Evolutionary conservation across 2,113 vertebrate species (phyloP).

Genomic region (Stomatorhinus ivindoensis): DNA sequence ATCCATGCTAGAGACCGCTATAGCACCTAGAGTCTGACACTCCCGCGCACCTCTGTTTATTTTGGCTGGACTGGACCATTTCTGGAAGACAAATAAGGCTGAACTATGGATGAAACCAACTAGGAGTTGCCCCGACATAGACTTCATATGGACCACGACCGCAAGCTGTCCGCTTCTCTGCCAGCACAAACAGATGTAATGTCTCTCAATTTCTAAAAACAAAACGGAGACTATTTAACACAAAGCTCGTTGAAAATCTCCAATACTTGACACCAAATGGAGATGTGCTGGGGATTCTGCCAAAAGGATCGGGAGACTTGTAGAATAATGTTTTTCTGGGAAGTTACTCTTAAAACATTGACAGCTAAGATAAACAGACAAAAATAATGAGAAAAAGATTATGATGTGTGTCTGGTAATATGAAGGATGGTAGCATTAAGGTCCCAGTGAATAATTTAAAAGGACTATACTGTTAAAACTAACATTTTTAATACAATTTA

Average conservation of each 20-base stretch:
- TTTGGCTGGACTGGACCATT: neutral
- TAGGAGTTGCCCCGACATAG: neutral
- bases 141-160: neutral
- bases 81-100: neutral
- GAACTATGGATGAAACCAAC: neutral
- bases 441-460: neutral
- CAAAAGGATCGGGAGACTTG: neutral
- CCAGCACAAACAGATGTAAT: slow-evolving; percentile 13
- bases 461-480: neutral
- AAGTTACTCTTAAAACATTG: neutral
- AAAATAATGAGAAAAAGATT: neutral
- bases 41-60: neutral
- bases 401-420: neutral
- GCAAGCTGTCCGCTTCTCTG: neutral
- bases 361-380: slow-evolving; percentile 1
- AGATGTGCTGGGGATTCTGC: neutral
- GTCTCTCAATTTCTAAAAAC: slow-evolving; percentile 1
- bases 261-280: neutral
- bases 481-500: neutral
- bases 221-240: neutral
- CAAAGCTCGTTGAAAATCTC: neutral
- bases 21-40: neutral
- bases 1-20: neutral
- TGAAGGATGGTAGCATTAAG: neutral
- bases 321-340: neutral